A percentile compares a stretch with the other conserved stretches of the same genome.
Evolutionary conservation across 1,140 invertebrate species (phyloP).

Genomic region (Dendrolimus kikuchii): DNA sequence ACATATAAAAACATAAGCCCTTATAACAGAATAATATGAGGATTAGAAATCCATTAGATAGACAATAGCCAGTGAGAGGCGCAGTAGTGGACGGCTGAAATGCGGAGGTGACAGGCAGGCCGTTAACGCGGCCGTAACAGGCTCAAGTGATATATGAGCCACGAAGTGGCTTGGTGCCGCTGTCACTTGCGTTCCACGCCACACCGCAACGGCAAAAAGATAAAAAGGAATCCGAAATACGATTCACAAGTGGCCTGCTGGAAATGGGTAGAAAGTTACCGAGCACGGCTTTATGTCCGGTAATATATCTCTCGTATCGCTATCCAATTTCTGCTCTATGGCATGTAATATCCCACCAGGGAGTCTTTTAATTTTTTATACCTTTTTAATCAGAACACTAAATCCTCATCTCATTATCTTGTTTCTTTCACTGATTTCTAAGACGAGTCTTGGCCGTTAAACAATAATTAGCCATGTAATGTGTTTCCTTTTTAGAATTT

Average conservation of each 20-base stretch:
- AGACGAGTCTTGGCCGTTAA: too few relatives aligned
- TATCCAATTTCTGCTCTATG: slow-evolving; percentile 65
- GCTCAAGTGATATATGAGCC: slow-evolving; percentile 64
- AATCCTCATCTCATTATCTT: slow-evolving; percentile 20
- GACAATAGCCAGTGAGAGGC: slow-evolving; percentile 34
- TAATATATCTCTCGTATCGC: slow-evolving; percentile 64
- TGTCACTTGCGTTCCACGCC: slow-evolving; percentile 55
- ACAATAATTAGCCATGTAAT: too few relatives aligned
- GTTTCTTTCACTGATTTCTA: too few relatives aligned
- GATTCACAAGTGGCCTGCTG: slow-evolving; percentile 62
- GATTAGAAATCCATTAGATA: slow-evolving; percentile 23
- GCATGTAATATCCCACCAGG: slow-evolving; percentile 53
- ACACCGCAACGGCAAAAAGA: slow-evolving; percentile 51
- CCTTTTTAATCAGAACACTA: slow-evolving; percentile 47
- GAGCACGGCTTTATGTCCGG: slow-evolving; percentile 52
- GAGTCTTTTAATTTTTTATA: slow-evolving; percentile 54
- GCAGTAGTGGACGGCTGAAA: slow-evolving; percentile 40
- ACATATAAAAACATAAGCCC: too few relatives aligned
- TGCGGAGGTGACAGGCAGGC: slow-evolving; percentile 53
- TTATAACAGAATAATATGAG: slow-evolving; percentile 9
- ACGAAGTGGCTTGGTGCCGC: slow-evolving; percentile 59
- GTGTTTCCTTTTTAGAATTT: too few relatives aligned
- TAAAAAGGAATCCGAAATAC: slow-evolving; percentile 66
- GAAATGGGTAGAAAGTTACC: slow-evolving; percentile 62
- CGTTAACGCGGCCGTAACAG: slow-evolving; percentile 61